Evolutionary conservation across 2,888 invertebrate species (phyloP).

Genomic region (Eupithecia insigniata): DNA sequence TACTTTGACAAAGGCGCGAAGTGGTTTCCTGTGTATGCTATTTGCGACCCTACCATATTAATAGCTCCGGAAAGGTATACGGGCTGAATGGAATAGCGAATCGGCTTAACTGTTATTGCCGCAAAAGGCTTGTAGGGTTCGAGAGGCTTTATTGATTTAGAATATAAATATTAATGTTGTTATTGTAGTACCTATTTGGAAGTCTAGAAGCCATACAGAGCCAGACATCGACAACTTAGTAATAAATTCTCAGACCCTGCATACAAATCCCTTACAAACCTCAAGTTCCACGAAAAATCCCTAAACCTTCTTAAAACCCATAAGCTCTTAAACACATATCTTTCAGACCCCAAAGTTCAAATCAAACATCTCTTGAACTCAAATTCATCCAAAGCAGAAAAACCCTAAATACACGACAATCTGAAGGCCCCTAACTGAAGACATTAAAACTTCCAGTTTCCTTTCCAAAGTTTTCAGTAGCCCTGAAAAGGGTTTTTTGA

Average conservation of each 20-base stretch:
- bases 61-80: slow-evolving; percentile 49
- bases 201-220: neutral
- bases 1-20: slow-evolving; percentile 45
- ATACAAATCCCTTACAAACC: neutral
- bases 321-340: slow-evolving; percentile 2
- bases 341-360: slow-evolving; percentile 1
- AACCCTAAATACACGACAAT: slow-evolving; percentile 25
- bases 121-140: slow-evolving; percentile 18
- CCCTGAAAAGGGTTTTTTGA: slow-evolving; percentile 14
- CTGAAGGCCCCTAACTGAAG: slow-evolving; percentile 11
- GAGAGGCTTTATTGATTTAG: neutral
- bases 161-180: neutral
- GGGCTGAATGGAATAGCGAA: slow-evolving; percentile 40
- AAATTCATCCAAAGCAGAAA: slow-evolving; percentile 9
- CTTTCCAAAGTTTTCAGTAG: slow-evolving; percentile 26
- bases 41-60: slow-evolving; percentile 43
- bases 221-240: neutral
- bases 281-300: neutral
- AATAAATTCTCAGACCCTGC: neutral
- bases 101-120: slow-evolving; percentile 40
- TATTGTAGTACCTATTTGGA: neutral
- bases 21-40: slow-evolving; percentile 47
- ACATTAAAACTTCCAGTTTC: slow-evolving; percentile 32
- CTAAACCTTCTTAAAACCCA: neutral
- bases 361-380: slow-evolving; percentile 18